Base-by-base conservation (phyloP, 2,888 invertebrate genomes). In the Marronus borbonicus region DNA sequence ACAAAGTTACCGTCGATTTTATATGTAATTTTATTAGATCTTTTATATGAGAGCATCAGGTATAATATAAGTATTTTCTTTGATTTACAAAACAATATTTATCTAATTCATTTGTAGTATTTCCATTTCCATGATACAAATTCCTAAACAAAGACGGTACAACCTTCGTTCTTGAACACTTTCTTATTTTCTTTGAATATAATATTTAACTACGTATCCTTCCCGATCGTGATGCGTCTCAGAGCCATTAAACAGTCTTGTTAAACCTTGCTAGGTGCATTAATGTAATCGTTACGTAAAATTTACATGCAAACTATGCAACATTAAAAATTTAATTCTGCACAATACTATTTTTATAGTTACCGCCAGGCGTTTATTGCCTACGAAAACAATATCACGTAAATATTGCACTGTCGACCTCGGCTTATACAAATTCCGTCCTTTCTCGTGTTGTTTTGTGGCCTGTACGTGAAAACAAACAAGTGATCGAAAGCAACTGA, bases 391-490 rank as follows among this genome's bases (percentile, higher is more conserved):
- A 64, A 31, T 39, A 65, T 39, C 39, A 65, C 39, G 65, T 65
- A 65, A 39, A 65, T 17, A 65, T 39, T 65, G 65, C 65, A 65
- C 44, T 65, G 10, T 17, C 65, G 39, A 39, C 65, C 65, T 65
- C 65, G 65, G 24, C 31, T 62, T 62, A 62, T 31, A 62, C 62
- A 62, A 65, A 65, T 65, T 65, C 31, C 44, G 65, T 39, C 65
- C 65, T 65, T 65, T 65, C 65, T 65, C 65, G 17, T 17, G 39
- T 65, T 65, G 65, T 65, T 65, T 39, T 39, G 31, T 31, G 65
- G 17, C 39, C 65, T 39, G 17, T 65, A 36, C 65, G 31, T 8
- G 8, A n/a, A 36, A 65, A 65, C 5, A 65, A 39, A 65, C 39
- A 65, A 65, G 14, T n/a, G 65, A 17, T 39, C 36, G 64, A 62